These are phyloP conservation scores for Vanacampus margaritifer DNA, from an alignment of 2,113 vertebrate species.

Conservation along the genomic window DNA sequence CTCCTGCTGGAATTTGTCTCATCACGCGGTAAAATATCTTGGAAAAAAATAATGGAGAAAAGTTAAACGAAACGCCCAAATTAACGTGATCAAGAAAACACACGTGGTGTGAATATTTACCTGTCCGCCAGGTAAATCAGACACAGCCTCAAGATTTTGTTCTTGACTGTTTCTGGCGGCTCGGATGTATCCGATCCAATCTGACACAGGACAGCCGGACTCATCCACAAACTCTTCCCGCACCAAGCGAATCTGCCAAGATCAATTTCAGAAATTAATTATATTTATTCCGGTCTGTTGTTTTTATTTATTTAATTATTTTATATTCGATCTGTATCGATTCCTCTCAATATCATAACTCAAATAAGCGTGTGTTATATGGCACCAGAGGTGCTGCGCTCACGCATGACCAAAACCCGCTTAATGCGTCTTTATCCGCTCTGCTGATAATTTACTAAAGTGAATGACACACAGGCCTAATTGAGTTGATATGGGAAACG, in stretches of 20 bases:
- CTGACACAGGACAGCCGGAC: slow-evolving; percentile 82
- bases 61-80: not conserved
- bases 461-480: slow-evolving; percentile 66
- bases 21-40: slow-evolving; percentile 89
- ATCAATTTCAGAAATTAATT: not conserved
- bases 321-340: not conserved
- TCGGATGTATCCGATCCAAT: slow-evolving; percentile 96
- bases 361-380: not conserved
- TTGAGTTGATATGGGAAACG: slow-evolving; percentile 89
- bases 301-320: not conserved
- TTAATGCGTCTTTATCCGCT: slow-evolving; percentile 72
- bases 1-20: slow-evolving; percentile 88
- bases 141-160: slow-evolving; percentile 92
- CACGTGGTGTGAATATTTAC: slow-evolving; percentile 60
- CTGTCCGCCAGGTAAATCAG: slow-evolving; percentile 95
- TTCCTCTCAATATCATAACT: not conserved
- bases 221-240: slow-evolving; percentile 93
- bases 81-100: not conserved
- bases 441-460: slow-evolving; percentile 65
- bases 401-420: slow-evolving; percentile 31
- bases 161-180: slow-evolving; percentile 90
- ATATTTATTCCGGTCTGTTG: not conserved
- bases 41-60: not conserved
- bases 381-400: slow-evolving; percentile 37
- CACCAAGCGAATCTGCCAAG: slow-evolving; percentile 82